These are phyloP conservation scores for Ochropleura leucogaster DNA, from an alignment of 2,888 invertebrate genomes.

Conservation along the genomic window DNA sequence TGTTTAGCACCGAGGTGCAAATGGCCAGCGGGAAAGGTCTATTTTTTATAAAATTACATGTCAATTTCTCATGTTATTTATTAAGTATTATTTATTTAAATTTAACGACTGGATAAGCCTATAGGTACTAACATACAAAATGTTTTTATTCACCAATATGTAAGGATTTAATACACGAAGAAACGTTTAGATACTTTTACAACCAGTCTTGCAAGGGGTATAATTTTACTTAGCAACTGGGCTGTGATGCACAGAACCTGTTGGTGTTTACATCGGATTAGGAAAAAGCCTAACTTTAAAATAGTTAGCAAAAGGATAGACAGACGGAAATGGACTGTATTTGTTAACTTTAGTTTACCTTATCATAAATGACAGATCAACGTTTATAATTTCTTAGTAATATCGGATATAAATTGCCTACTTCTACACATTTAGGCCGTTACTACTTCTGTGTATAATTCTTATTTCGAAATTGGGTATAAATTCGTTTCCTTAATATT, in stretches of 20 bases:
- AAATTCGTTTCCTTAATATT: conserved; percentile 67
- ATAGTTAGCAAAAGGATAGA: background rate
- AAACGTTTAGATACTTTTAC: conserved; percentile 29
- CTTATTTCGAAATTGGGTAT: conserved; percentile 60
- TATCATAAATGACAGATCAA: conserved; percentile 24
- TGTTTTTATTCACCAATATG: conserved; percentile 24
- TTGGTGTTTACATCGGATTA: background rate
- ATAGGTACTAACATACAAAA: conserved; percentile 54
- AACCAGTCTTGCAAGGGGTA: background rate
- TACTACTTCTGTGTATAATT: conserved; percentile 63
- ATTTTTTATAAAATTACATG: background rate
- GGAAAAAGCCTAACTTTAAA: too few species aligned
- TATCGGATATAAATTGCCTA: conserved; percentile 48
- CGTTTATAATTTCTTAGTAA: conserved; percentile 22
- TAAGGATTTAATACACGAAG: conserved; percentile 25
- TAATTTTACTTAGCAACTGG: too few species aligned
- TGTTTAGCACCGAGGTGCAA: background rate
- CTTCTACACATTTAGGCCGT: conserved; percentile 71
- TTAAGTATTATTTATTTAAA: conserved; percentile 48
- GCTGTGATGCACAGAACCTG: background rate
- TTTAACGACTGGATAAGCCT: conserved; percentile 46
- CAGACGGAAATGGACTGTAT: conserved; percentile 1
- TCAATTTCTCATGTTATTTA: conserved; percentile 21
- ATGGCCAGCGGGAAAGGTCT: background rate
- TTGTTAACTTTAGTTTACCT: background rate